These are phyloP conservation scores for Leptura quadrifasciata DNA, from an alignment of 2,888 invertebrate species.

Conservation along the genomic window DNA sequence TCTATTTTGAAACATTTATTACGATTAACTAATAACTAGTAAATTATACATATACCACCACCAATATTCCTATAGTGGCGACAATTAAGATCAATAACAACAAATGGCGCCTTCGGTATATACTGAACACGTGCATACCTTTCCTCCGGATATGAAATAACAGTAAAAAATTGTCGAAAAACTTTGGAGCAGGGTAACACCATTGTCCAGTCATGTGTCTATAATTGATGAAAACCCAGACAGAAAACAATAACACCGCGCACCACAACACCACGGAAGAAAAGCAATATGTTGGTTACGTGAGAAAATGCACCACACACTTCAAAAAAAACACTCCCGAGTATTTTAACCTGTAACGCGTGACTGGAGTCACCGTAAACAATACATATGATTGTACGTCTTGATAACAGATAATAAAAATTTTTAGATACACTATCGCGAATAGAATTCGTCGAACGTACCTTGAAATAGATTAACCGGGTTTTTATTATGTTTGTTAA, in stretches of 20 bases:
- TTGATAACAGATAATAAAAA: conserved; percentile 25
- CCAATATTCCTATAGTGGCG: too few species aligned
- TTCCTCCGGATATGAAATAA: conserved; percentile 39
- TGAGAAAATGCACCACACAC: neutral
- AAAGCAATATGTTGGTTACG: neutral
- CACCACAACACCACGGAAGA: neutral
- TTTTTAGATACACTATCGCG: conserved; percentile 17
- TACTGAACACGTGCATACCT: conserved; percentile 8
- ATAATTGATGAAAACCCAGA: neutral
- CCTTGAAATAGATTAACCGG: too few species aligned
- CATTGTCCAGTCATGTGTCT: conserved; percentile 35
- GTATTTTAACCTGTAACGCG: conserved; percentile 8
- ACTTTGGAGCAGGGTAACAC: conserved; percentile 34
- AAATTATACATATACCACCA: neutral
- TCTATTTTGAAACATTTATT: neutral
- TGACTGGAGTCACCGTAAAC: conserved; percentile 11
- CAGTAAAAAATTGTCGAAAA: conserved; percentile 34
- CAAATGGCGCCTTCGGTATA: neutral
- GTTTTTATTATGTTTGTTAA: too few species aligned
- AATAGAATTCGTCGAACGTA: neutral
- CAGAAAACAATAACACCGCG: neutral
- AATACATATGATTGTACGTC: conserved; percentile 16
- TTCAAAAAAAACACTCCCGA: conserved; percentile 1
- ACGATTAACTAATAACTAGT: neutral
- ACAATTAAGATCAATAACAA: too few species aligned